Evolutionary conservation across 2,797 vertebrate species (phyloP).

Genomic region (Clarias fuscus): DNA sequence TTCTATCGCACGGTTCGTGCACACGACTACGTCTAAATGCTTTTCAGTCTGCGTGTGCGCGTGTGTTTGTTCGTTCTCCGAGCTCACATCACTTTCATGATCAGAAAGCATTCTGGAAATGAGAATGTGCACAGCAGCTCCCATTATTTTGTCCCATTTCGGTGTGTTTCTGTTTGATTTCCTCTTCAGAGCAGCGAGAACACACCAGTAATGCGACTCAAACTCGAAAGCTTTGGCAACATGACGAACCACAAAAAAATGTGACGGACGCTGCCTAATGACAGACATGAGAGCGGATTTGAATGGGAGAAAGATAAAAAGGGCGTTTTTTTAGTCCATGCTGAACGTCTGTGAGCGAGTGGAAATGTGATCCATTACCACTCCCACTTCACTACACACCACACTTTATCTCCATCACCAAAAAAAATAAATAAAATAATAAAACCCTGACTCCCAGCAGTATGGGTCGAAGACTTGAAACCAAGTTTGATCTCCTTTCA

Average conservation of each 20-base stretch:
- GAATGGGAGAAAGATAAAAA: slow-evolving; percentile 47
- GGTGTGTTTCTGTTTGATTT: slow-evolving; percentile 36
- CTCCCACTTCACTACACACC: slow-evolving; percentile 28
- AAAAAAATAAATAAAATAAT: neutral
- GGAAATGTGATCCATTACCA: slow-evolving; percentile 39
- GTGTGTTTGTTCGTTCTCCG: slow-evolving; percentile 10
- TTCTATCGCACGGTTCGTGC: neutral
- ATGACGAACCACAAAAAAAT: slow-evolving; percentile 33
- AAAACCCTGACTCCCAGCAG: neutral
- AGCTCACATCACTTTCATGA: slow-evolving; percentile 34
- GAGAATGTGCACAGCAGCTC: slow-evolving; percentile 26
- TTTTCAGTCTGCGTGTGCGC: neutral
- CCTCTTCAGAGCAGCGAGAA: slow-evolving; percentile 27
- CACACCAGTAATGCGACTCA: slow-evolving; percentile 38
- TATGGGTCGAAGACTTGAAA: neutral
- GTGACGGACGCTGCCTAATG: slow-evolving; percentile 36
- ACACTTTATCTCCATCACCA: slow-evolving; percentile 40
- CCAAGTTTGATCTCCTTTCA: neutral
- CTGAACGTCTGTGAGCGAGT: slow-evolving; percentile 24
- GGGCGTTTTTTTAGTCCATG: slow-evolving; percentile 24
- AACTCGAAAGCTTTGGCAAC: slow-evolving; percentile 43
- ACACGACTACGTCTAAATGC: neutral
- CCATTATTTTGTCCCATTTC: slow-evolving; percentile 46
- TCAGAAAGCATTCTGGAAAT: slow-evolving; percentile 47
- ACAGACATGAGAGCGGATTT: slow-evolving; percentile 46